Base-by-base conservation (phyloP, 2,888 invertebrate species). In the Antheraea yamamai region DNA sequence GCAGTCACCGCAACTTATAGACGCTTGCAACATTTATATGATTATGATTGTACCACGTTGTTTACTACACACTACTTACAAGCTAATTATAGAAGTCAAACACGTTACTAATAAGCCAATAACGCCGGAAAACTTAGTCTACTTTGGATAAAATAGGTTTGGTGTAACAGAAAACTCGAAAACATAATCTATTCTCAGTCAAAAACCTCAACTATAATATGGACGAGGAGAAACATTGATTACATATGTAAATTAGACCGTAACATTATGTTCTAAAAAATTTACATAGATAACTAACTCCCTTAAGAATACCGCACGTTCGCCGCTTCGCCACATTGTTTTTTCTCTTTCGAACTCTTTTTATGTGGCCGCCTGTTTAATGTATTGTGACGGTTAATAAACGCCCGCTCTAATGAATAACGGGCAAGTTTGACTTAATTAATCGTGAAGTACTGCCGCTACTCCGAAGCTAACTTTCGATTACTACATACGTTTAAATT, bases 341-440 rank as follows among this genome's bases (percentile, higher is more conserved):
- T 76, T 72, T 74, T 78, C 79, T 76, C 78, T 78, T 79, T 76
- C 77, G 76, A 79, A 81, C 79, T 74, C 72, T 75, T 75, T 61
- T 75, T 30, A 75, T 75, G 74, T 75, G 84, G 85, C 88, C 85
- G 89, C 86, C 83, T 85, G 92, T 89, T 92, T 89, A 93, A 92
- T 92, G 91, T 92, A 89, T 92, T 93, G 93, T 92, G 92, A 92
- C 92, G 91, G 88, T 82, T 86, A 89, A 91, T 92, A 90, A 92
- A 91, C 92, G 88, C 87, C 84, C 83, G 87, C 85, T 90, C 88
- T 87, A 90, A 91, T 87, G 89, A 88, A 84, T 91, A 92, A 91
- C 92, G 91, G 88, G 84, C 83, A 81, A 83, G 81, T 84, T 87
- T 86, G 85, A 88, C 85, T 92, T 92, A 91, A 92, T 93, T 92